Evolutionary conservation across 2,888 invertebrate genomes (phyloP).

Genomic region (Epinotia demarniana): DNA sequence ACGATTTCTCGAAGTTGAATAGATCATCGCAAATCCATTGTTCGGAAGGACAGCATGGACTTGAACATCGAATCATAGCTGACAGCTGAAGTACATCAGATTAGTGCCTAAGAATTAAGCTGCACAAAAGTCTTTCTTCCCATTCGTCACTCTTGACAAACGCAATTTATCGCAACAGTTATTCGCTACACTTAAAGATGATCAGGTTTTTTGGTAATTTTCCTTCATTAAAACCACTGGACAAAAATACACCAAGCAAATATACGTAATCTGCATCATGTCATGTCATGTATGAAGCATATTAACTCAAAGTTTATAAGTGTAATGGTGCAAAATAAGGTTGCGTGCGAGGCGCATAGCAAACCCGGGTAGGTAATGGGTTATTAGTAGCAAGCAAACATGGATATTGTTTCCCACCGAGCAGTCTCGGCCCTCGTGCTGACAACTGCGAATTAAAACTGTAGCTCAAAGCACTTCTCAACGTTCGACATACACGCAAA

Average conservation of each 20-base stretch:
- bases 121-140: no score
- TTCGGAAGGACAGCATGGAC: not conserved
- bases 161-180: no score
- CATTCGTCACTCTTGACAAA: no score
- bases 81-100: not conserved
- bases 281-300: not conserved
- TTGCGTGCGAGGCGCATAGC: constrained; percentile 12
- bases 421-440: constrained; percentile 42
- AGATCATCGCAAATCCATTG: not conserved
- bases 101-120: not conserved
- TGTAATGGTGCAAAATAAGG: not conserved
- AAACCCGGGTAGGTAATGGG: constrained; percentile 45
- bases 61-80: not conserved
- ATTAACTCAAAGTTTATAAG: not conserved
- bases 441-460: constrained; percentile 41
- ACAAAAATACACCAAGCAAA: not conserved
- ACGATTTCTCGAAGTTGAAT: not conserved
- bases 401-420: constrained; percentile 66
- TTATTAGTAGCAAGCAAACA: constrained; percentile 68
- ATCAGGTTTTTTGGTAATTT: no score
- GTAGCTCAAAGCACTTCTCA: constrained; percentile 13
- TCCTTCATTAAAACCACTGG: no score
- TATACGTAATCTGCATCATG: not conserved
- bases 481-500: constrained; percentile 5
- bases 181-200: no score